These are phyloP conservation scores for Metaphire vulgaris DNA, from an alignment of 1,140 invertebrate genomes.

Conservation along the genomic window DNA sequence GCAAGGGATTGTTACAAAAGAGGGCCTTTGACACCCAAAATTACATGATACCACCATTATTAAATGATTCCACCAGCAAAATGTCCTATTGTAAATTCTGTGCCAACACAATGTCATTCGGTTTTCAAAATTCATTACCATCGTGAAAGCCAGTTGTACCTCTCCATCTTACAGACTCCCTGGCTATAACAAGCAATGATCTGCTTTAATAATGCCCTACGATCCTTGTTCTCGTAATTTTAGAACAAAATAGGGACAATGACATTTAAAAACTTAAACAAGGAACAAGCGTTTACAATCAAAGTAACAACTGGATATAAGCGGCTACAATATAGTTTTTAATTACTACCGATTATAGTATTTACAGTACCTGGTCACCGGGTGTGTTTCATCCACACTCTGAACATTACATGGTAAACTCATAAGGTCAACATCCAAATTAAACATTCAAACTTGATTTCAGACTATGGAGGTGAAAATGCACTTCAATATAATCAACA, in stretches of 20 bases:
- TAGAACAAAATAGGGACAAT: neutral
- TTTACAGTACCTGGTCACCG: neutral
- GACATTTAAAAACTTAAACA: neutral
- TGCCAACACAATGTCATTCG: too few species aligned
- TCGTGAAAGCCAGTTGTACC: too few species aligned
- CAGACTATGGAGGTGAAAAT: too few species aligned
- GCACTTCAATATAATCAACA: too few species aligned
- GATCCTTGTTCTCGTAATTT: neutral
- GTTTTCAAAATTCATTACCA: too few species aligned
- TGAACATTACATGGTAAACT: neutral
- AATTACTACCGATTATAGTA: neutral
- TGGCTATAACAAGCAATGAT: neutral
- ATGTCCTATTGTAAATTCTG: too few species aligned
- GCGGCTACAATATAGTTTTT: neutral
- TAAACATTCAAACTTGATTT: neutral
- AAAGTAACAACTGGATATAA: neutral
- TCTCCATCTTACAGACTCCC: too few species aligned
- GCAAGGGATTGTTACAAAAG: too few species aligned
- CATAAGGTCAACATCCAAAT: neutral
- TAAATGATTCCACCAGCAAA: too few species aligned
- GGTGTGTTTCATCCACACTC: neutral
- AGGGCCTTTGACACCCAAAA: too few species aligned
- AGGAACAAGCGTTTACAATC: neutral
- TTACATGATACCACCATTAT: too few species aligned
- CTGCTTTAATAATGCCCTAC: neutral